A percentile compares a stretch with the other conserved stretches of the same genome.
Evolutionary conservation across 1,140 invertebrate species (phyloP).

Genomic region (Globodera rostochiensis): DNA sequence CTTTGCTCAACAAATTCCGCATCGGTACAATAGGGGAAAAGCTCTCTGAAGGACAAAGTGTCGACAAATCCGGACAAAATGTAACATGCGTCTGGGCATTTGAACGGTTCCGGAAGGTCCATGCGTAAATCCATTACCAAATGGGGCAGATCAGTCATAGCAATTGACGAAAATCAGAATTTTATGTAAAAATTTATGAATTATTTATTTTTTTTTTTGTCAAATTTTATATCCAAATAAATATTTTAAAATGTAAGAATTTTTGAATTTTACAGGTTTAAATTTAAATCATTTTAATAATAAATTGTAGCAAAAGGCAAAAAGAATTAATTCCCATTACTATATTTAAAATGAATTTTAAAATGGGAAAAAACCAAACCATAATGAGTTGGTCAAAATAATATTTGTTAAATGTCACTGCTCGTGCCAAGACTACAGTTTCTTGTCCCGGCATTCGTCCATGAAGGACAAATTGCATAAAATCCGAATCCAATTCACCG

Average conservation of each 20-base stretch:
- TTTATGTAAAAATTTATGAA: too few relatives aligned
- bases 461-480: neutral
- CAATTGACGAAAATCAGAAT: neutral
- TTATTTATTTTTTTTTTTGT: too few relatives aligned
- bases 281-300: too few relatives aligned
- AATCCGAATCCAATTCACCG: neutral
- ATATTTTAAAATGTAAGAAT: too few relatives aligned
- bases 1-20: neutral
- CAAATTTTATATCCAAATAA: too few relatives aligned
- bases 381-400: neutral
- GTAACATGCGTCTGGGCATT: neutral
- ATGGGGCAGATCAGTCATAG: neutral
- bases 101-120: neutral
- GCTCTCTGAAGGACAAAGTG: neutral
- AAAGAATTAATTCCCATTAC: too few relatives aligned
- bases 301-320: neutral
- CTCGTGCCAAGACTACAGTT: neutral
- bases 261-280: too few relatives aligned
- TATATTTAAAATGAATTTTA: neutral
- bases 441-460: neutral
- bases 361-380: neutral
- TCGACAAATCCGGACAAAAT: neutral
- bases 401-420: neutral
- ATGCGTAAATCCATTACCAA: neutral
- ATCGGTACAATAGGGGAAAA: neutral